A percentile compares a stretch with the other conserved stretches of the same genome.
Evolutionary conservation across 2,888 invertebrate species (phyloP).

Genomic region (Tortrix viridana): DNA sequence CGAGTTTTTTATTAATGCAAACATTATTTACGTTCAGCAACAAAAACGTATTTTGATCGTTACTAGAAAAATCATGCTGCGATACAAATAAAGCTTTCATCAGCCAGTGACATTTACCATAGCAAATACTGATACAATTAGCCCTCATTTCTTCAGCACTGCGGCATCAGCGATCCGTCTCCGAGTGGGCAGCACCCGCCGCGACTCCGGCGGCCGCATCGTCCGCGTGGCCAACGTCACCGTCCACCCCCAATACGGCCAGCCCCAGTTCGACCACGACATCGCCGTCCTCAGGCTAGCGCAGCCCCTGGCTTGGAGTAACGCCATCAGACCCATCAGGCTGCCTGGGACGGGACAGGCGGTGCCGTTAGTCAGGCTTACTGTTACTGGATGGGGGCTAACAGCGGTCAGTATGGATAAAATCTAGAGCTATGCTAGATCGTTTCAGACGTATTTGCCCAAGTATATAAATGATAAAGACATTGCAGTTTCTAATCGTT

Average conservation of each 20-base stretch:
- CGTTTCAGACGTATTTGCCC: no score
- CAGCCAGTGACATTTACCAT: no score
- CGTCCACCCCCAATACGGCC: constrained; percentile 70
- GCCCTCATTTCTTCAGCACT: constrained; percentile 50
- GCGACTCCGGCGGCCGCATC: constrained; percentile 75
- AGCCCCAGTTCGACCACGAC: constrained; percentile 75
- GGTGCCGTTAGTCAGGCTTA: constrained; percentile 71
- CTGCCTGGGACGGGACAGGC: constrained; percentile 63
- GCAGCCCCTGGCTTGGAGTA: constrained; percentile 61
- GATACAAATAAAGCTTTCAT: not conserved
- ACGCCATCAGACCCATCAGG: constrained; percentile 62
- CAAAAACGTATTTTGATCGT: no score
- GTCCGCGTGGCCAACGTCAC: constrained; percentile 67
- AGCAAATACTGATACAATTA: not conserved
- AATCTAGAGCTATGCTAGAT: not conserved
- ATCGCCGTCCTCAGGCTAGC: constrained; percentile 69
- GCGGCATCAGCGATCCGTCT: constrained; percentile 61
- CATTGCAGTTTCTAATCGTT: no score
- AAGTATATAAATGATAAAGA: no score
- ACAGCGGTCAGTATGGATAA: constrained; percentile 65
- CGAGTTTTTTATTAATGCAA: no score
- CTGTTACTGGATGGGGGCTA: constrained; percentile 79
- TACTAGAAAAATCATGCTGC: no score
- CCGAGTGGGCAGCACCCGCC: constrained; percentile 75
- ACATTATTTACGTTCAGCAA: no score